Conservation (phyloP, 2,113 vertebrate species). For the Lampris incognitus region DNA sequence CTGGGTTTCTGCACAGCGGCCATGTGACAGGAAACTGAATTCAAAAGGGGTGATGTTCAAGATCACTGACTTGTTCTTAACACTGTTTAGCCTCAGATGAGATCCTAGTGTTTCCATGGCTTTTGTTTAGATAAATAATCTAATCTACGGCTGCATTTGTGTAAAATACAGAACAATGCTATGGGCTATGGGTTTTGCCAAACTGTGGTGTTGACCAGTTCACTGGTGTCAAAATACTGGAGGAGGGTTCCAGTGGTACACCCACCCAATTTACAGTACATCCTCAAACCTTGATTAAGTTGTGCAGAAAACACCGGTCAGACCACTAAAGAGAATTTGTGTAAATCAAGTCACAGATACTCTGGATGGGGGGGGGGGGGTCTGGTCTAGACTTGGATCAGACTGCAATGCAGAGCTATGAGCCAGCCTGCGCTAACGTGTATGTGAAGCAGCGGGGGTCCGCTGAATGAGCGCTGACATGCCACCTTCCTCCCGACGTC, state of each 20-base stretch:
- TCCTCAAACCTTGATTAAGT: conserved; percentile 19
- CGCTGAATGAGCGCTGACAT: conserved; percentile 64
- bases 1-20: conserved; percentile 5
- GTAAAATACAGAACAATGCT: neutral
- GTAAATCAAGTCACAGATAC: conserved; percentile 50
- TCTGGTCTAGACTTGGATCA: conserved; percentile 60
- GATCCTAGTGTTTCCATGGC: neutral
- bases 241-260: neutral
- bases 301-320: conserved; percentile 5
- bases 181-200: neutral
- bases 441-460: conserved; percentile 49
- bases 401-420: conserved; percentile 77
- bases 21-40: conserved; percentile 70
- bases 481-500: conserved; percentile 52
- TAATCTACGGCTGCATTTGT: neutral
- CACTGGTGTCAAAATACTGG: conserved; percentile 14
- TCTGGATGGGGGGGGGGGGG: conserved; percentile 34
- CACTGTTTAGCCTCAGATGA: conserved; percentile 21
- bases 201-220: neutral
- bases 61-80: conserved; percentile 44
- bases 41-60: conserved; percentile 51
- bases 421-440: conserved; percentile 61
- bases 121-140: neutral
- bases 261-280: conserved; percentile 7
- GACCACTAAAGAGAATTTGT: conserved; percentile 35